phyloP scores from a whole-genome alignment of 2,113 vertebrate species.

The Astatotilapia flaviijosephi region DNA sequence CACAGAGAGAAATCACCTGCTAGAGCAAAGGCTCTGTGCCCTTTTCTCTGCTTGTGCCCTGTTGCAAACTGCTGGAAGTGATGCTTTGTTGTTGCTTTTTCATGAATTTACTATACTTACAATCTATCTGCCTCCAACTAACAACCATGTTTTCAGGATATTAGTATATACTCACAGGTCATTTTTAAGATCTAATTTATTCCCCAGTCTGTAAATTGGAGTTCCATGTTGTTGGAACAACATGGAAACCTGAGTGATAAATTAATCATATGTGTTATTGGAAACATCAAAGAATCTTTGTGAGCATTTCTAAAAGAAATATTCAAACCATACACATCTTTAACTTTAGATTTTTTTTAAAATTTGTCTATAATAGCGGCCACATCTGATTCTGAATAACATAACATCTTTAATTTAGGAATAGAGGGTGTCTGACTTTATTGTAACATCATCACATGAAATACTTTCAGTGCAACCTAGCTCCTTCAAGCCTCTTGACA shows the following conservation, averaged over 20 bases:
- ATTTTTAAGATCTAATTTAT: neutral
- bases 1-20: neutral
- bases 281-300: neutral
- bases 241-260: accelerated
- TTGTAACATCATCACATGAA: neutral
- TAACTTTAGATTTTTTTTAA: neutral
- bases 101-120: neutral
- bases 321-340: neutral
- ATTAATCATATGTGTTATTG: neutral
- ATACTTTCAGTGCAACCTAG: neutral
- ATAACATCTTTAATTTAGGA: neutral
- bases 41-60: neutral
- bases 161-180: neutral
- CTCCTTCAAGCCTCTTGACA: neutral
- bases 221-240: accelerated
- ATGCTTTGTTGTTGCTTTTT: neutral
- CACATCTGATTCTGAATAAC: neutral
- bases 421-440: neutral
- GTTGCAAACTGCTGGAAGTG: neutral
- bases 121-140: neutral
- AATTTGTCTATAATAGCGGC: neutral
- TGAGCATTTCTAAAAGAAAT: neutral
- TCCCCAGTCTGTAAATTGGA: neutral
- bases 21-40: neutral
- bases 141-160: neutral